Evolutionary conservation across 1,140 invertebrate genomes (phyloP).

Genomic region (Hycleus phaleratus): DNA sequence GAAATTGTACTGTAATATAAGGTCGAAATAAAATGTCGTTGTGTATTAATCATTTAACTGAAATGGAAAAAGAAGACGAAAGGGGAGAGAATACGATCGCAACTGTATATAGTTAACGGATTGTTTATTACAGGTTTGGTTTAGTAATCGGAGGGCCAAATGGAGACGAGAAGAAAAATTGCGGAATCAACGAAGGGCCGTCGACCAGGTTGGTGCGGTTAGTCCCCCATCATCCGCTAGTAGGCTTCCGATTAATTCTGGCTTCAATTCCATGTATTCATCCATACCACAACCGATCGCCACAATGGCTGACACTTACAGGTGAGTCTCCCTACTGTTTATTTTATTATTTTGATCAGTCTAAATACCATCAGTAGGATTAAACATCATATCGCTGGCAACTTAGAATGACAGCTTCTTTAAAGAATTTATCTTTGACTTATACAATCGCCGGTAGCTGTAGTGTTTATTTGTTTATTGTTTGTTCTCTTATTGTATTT

Average conservation of each 20-base stretch:
- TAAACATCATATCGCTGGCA: too few species aligned
- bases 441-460: too few species aligned
- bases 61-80: background rate
- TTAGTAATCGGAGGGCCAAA: constrained; percentile 95
- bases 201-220: constrained; percentile 46
- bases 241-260: constrained; percentile 61
- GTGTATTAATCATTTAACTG: too few species aligned
- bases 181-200: constrained; percentile 69
- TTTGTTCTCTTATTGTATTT: too few species aligned
- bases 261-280: constrained; percentile 78
- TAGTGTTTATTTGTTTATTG: too few species aligned
- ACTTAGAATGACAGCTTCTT: too few species aligned
- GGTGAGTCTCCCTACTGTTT: constrained; percentile 43
- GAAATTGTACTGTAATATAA: background rate
- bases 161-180: constrained; percentile 97
- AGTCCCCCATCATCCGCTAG: constrained; percentile 50
- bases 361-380: background rate
- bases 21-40: too few species aligned
- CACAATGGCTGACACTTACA: constrained; percentile 75
- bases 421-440: too few species aligned
- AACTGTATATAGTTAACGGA: background rate
- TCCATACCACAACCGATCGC: constrained; percentile 75
- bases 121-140: constrained; percentile 77
- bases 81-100: background rate
- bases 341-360: background rate